A percentile compares a stretch with the other conserved stretches of the same genome.
These are phyloP conservation scores for Ursus arctos DNA, from an alignment of 2,113 vertebrate species.

Conservation along the genomic window DNA sequence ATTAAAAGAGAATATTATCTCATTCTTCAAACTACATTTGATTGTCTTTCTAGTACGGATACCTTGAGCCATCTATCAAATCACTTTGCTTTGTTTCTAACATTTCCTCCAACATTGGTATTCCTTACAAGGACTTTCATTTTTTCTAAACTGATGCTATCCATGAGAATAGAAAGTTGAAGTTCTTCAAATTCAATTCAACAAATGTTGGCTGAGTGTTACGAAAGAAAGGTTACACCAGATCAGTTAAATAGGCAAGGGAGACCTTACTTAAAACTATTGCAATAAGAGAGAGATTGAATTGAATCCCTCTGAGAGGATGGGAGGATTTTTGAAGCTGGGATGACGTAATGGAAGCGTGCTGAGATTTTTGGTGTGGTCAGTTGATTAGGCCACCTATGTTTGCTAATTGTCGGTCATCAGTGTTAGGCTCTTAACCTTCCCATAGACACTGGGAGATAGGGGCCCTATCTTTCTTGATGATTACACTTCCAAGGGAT, in stretches of 20 bases:
- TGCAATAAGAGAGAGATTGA: background rate
- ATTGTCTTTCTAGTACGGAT: background rate
- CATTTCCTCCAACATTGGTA: background rate
- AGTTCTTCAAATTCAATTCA: background rate
- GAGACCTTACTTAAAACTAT: background rate
- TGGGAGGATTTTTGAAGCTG: background rate
- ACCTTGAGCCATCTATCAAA: background rate
- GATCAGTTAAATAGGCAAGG: background rate
- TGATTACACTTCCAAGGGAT: background rate
- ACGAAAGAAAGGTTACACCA: background rate
- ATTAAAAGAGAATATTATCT: constrained; percentile 30
- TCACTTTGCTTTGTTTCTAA: constrained; percentile 10
- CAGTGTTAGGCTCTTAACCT: background rate
- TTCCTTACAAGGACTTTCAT: background rate
- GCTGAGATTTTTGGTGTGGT: background rate
- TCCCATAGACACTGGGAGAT: background rate
- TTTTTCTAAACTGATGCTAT: background rate
- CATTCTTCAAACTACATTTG: background rate
- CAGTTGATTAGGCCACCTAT: background rate
- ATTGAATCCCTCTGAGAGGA: background rate
- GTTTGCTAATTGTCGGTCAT: background rate
- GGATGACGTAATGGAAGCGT: background rate
- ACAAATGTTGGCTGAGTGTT: background rate
- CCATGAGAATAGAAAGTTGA: constrained; percentile 20
- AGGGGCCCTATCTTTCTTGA: background rate